phyloP scores from a whole-genome alignment of 1,140 invertebrate genomes.

The Drosophila nigromelanica region DNA sequence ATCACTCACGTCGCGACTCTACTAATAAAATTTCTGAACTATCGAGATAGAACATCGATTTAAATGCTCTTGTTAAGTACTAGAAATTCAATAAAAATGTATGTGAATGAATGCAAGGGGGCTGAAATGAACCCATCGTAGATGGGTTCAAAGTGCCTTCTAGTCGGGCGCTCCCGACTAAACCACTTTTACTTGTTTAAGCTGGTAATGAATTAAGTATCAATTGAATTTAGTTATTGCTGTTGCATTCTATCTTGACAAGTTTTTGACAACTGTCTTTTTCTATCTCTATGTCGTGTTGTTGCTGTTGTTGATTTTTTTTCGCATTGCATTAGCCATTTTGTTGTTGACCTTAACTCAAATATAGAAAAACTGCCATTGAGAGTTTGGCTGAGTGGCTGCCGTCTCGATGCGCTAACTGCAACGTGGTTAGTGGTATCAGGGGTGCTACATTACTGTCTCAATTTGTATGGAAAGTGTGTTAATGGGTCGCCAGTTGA shows the following conservation, averaged over 20 bases:
- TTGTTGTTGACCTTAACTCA: slow-evolving; percentile 78
- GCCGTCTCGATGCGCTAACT: slow-evolving; percentile 21
- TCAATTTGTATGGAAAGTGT: slow-evolving; percentile 66
- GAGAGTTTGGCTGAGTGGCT: slow-evolving; percentile 55
- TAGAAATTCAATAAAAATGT: too few species aligned
- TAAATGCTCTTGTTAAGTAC: too few species aligned
- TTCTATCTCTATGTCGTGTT: slow-evolving; percentile 29
- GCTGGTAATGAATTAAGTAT: slow-evolving; percentile 23
- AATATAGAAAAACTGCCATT: slow-evolving; percentile 69
- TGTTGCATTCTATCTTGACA: background rate
- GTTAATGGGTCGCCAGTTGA: slow-evolving; percentile 82
- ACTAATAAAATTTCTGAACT: too few species aligned
- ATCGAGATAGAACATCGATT: too few species aligned
- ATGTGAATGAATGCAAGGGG: too few species aligned
- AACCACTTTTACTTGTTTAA: background rate
- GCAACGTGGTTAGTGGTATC: slow-evolving; percentile 6
- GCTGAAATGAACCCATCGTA: too few species aligned
- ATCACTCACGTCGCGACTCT: too few species aligned
- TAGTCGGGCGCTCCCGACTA: too few species aligned
- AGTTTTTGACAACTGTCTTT: background rate
- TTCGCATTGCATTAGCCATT: slow-evolving; percentile 55
- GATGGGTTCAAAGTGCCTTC: too few species aligned
- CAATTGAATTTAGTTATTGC: background rate
- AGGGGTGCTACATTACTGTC: slow-evolving; percentile 24
- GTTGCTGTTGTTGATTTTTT: slow-evolving; percentile 31